phyloP scores from a whole-genome alignment of 2,797 vertebrate species.

The Mus caroli region DNA sequence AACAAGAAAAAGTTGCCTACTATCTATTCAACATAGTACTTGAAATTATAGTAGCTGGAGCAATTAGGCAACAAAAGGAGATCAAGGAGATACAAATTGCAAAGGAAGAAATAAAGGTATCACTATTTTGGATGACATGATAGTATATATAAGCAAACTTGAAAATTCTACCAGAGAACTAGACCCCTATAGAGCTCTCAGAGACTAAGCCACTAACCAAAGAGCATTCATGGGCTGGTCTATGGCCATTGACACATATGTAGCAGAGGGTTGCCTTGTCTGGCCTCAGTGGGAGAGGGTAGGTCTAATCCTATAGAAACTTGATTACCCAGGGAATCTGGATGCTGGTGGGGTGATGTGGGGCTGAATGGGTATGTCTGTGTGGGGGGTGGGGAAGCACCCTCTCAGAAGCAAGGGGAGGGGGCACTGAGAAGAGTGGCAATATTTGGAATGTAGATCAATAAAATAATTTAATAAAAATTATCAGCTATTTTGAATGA shows the following conservation, averaged over 20 bases:
- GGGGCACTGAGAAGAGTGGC: not conserved
- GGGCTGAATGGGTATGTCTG: not conserved
- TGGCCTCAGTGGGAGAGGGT: not conserved
- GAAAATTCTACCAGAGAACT: not conserved
- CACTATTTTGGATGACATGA: not conserved
- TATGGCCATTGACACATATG: not conserved
- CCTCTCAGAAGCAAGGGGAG: not conserved
- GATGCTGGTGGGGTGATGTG: not conserved
- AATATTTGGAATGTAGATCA: not conserved
- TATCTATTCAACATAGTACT: not conserved
- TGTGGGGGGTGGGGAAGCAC: not conserved
- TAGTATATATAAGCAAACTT: not conserved
- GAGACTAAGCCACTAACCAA: not conserved
- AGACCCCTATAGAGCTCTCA: not conserved
- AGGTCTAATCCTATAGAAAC: not conserved
- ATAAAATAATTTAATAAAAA: not conserved
- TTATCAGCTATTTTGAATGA: not conserved
- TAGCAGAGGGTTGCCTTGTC: not conserved
- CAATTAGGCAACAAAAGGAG: not conserved
- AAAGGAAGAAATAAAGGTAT: not conserved
- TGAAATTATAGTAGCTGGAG: not conserved
- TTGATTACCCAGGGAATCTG: not conserved
- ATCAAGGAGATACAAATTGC: not conserved
- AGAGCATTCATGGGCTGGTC: not conserved
- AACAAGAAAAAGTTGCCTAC: not conserved